These are phyloP conservation scores for Cephalophus harveyi DNA, from an alignment of 2,113 vertebrate species.

Conservation along the genomic window DNA sequence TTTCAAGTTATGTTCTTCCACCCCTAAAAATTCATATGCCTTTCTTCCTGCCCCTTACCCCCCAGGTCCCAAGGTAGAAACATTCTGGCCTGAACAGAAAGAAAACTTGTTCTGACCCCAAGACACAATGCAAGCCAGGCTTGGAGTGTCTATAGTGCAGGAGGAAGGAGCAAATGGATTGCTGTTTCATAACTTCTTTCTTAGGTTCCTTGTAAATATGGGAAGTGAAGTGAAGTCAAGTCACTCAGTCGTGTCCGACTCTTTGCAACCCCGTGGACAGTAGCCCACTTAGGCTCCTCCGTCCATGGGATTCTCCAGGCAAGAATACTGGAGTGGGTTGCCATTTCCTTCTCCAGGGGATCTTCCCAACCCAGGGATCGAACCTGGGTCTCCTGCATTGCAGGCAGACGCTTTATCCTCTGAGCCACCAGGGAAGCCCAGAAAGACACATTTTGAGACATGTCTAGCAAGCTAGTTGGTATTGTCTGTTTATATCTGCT, in stretches of 20 bases:
- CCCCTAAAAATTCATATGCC: not conserved
- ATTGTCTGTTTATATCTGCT: not conserved
- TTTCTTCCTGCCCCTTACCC: not conserved
- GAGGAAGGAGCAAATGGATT: not conserved
- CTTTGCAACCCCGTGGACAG: too few relatives aligned
- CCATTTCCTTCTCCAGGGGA: too few relatives aligned
- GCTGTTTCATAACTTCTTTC: not conserved
- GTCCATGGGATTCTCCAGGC: too few relatives aligned
- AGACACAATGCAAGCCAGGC: not conserved
- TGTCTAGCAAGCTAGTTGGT: not conserved
- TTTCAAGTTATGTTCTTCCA: not conserved
- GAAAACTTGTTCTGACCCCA: not conserved
- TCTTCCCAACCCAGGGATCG: too few relatives aligned
- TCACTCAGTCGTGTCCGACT: too few relatives aligned
- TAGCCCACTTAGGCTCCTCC: too few relatives aligned
- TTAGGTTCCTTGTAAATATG: not conserved
- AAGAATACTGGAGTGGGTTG: too few relatives aligned
- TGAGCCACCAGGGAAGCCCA: too few relatives aligned
- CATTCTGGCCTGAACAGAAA: not conserved
- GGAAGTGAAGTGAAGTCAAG: too few relatives aligned
- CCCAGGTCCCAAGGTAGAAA: not conserved
- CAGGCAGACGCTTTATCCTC: too few relatives aligned
- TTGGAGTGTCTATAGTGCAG: not conserved
- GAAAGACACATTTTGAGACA: not conserved
- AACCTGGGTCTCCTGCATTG: too few relatives aligned